These are phyloP conservation scores for Dicroscelio sp. DNA, from an alignment of 2,888 invertebrate genomes.

Conservation along the genomic window DNA sequence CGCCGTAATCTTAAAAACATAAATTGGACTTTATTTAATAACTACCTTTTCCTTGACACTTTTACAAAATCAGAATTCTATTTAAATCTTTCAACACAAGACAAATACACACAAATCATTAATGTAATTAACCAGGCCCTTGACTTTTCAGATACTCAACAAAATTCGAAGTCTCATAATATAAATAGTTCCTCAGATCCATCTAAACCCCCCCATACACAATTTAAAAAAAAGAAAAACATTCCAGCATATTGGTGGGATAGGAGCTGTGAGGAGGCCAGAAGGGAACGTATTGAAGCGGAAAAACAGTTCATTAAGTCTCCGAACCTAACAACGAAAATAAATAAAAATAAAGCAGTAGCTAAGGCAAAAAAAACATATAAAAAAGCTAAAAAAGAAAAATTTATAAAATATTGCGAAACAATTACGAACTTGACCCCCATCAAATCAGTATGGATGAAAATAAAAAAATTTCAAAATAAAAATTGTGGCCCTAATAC, in stretches of 20 bases:
- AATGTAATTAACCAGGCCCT: no score
- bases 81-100: no score
- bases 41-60: no score
- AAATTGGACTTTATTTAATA: no score
- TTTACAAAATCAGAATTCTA: no score
- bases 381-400: constrained; percentile 17
- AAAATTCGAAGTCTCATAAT: no score
- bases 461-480: constrained; percentile 33
- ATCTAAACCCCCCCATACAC: no score
- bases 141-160: no score
- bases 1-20: no score
- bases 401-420: background rate
- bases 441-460: constrained; percentile 18
- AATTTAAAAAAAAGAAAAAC: background rate
- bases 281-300: background rate
- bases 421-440: background rate
- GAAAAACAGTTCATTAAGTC: constrained; percentile 7
- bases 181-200: no score
- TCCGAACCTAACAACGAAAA: background rate
- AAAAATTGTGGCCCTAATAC: background rate
- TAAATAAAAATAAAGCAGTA: constrained; percentile 10
- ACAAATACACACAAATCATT: no score
- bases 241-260: constrained; percentile 26
- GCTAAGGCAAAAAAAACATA: constrained; percentile 39
- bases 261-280: background rate